A percentile compares a stretch with the other conserved stretches of the same genome.
Evolutionary conservation across 2,797 vertebrate species (phyloP).

Genomic region (Sylvia borin): DNA sequence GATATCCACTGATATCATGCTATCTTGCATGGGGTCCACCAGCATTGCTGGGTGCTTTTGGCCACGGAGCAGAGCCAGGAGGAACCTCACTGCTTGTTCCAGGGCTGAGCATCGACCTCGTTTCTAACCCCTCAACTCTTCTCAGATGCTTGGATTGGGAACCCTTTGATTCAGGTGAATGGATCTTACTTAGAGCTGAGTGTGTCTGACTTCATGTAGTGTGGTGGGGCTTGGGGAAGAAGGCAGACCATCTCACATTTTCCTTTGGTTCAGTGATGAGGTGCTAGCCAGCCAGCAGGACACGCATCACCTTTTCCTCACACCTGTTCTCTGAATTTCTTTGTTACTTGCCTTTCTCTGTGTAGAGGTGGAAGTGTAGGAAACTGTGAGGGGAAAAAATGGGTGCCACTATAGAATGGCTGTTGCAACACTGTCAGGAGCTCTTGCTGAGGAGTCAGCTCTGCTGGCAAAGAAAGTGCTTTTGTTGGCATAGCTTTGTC

Average conservation of each 20-base stretch:
- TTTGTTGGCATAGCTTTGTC: neutral
- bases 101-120: fast-evolving
- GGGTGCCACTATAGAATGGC: neutral
- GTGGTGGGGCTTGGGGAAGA: neutral
- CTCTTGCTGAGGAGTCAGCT: neutral
- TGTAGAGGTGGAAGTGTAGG: neutral
- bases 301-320: fast-evolving
- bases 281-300: neutral
- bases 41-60: neutral
- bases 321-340: neutral
- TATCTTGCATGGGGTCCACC: neutral
- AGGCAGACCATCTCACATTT: neutral
- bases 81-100: neutral
- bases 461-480: neutral
- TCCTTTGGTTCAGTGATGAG: neutral
- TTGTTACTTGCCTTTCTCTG: neutral
- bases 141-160: neutral
- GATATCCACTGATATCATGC: neutral
- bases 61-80: neutral
- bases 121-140: fast-evolving
- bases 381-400: neutral
- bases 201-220: neutral
- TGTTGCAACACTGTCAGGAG: neutral
- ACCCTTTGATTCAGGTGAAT: neutral
- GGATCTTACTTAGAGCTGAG: neutral